Evolutionary conservation across 2,888 invertebrate species (phyloP).

Genomic region (Limenitis camilla): DNA sequence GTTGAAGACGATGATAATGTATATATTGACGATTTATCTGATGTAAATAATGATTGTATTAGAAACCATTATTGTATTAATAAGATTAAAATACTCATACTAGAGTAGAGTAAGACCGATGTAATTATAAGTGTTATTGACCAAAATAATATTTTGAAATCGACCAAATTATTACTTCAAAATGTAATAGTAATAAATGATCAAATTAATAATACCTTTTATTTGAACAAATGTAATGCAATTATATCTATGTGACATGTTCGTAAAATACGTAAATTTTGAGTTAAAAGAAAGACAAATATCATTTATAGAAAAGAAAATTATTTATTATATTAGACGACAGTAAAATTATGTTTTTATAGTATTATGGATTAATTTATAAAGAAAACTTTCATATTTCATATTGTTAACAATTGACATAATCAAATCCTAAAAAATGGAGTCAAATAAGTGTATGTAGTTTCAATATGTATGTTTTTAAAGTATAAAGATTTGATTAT

Average conservation of each 20-base stretch:
- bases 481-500: not conserved
- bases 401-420: no score
- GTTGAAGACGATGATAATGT: conserved; percentile 30
- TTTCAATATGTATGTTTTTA: not conserved
- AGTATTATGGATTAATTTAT: no score
- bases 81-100: conserved; percentile 63
- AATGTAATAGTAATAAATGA: not conserved
- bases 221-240: not conserved
- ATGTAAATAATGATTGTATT: conserved; percentile 64
- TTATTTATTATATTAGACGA: no score
- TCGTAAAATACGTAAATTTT: not conserved
- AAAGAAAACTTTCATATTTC: no score
- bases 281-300: not conserved
- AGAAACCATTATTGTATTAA: conserved; percentile 37
- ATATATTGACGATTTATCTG: conserved; percentile 33
- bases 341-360: no score
- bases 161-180: not conserved
- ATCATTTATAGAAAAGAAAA: no score
- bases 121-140: conserved; percentile 4
- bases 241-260: not conserved
- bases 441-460: no score
- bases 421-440: no score
- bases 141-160: not conserved
- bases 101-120: conserved; percentile 28
- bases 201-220: not conserved